Base-by-base conservation (phyloP, 1,140 invertebrate species). In the Muscidifurax raptorellus region DNA sequence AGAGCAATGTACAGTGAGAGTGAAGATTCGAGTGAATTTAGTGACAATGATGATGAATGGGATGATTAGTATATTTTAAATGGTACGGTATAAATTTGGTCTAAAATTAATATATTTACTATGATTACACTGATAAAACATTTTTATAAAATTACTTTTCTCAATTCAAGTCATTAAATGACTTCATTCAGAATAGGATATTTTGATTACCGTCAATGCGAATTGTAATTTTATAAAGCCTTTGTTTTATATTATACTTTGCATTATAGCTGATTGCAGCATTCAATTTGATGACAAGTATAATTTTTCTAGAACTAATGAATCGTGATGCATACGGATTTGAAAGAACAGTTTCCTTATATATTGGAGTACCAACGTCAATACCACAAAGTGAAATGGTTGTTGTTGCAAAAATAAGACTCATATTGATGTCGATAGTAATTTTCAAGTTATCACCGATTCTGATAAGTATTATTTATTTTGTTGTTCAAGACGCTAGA, bases 41-140 rank as follows among this genome's bases (percentile, higher is more conserved):
- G 94, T 88, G 94, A 94, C 86, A 93, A 94, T 40, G 95, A 95
- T 75, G 95, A 95, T 88, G 96, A 96, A 88, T 96, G 96, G 96
- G 95, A 96, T 89, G 94, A 95, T 86, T 95, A 91, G 85, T 86
- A 86, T 74, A 59, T 89, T 85, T 9, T 77, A 25, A 85, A 85
- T 77, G 84, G 84, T 82, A 81, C 7, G 10, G 6, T n/a, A 28
- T 13, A 18, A 6, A 76, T 83, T 83, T 67, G 15, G 64, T 22
- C 47, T 22, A 28, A 77, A 18, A 28, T 22, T 25, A 66, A 7
- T 25, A 28, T 69, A 28, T 69, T 69, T 27, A 7, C 30, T 27
- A 28, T n/a, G n/a, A 28, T n/a, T 69, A 69, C 59, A 64, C 10
- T 27, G 18, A 25, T 1, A 52, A 27, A 52, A 77, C 28, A 2